Percentiles rank a stretch among this genome's conserved stretches.
phyloP scores from a whole-genome alignment of 2,797 vertebrate genomes.

The Clarias platycephalus region DNA sequence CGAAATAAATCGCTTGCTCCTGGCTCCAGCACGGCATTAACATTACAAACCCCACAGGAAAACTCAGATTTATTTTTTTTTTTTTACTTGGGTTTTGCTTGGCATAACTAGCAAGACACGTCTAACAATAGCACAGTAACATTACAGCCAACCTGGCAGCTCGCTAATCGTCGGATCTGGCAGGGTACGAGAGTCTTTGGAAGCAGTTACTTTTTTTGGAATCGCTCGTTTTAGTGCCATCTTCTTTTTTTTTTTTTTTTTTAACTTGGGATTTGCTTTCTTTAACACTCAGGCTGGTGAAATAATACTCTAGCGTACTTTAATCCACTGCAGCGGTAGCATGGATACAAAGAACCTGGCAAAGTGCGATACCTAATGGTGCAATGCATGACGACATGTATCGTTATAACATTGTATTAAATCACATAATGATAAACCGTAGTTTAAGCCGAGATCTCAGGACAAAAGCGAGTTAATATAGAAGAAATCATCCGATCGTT shows the following conservation, averaged over 20 bases:
- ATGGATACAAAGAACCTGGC: too few relatives aligned
- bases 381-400: too few relatives aligned
- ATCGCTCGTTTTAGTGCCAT: background rate
- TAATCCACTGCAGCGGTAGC: background rate
- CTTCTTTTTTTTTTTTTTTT: background rate
- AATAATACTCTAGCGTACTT: background rate
- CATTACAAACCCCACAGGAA: conserved; percentile 39
- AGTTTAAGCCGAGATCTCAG: background rate
- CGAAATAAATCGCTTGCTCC: conserved; percentile 14
- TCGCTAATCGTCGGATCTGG: conserved; percentile 10
- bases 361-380: background rate
- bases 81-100: background rate
- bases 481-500: background rate
- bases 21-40: conserved; percentile 24
- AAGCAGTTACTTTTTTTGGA: conserved; percentile 7
- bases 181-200: conserved; percentile 1
- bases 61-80: background rate
- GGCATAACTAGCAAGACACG: conserved; percentile 4
- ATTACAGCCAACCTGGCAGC: background rate
- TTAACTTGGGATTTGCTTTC: background rate
- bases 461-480: background rate
- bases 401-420: too few relatives aligned
- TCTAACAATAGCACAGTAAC: conserved; percentile 18
- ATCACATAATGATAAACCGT: background rate
- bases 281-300: background rate